These are phyloP conservation scores for Callospermophilus lateralis DNA, from an alignment of 2,113 vertebrate species.

Conservation along the genomic window DNA sequence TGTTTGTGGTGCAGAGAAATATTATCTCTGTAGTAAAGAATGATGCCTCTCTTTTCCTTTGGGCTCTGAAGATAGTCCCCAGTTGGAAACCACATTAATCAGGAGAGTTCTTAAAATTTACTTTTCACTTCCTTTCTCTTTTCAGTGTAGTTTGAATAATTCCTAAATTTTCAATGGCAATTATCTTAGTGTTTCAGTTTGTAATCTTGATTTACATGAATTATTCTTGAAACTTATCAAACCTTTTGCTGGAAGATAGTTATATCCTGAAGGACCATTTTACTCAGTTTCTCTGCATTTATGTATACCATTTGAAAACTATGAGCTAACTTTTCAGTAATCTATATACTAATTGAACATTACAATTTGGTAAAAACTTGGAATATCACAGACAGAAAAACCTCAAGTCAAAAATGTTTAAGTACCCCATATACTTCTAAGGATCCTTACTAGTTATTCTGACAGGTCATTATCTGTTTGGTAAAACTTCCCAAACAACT, in stretches of 20 bases:
- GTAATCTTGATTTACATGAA: neutral
- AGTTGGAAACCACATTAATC: neutral
- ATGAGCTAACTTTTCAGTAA: neutral
- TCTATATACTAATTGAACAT: slow-evolving; percentile 19
- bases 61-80: neutral
- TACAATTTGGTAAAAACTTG: slow-evolving; percentile 1
- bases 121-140: neutral
- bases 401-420: neutral
- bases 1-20: neutral
- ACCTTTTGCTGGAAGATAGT: neutral
- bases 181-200: slow-evolving; percentile 32
- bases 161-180: neutral
- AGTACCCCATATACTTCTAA: slow-evolving; percentile 47
- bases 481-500: slow-evolving; percentile 77
- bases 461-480: slow-evolving; percentile 76
- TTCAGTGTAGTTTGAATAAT: neutral
- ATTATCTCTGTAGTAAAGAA: neutral
- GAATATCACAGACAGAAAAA: slow-evolving; percentile 34
- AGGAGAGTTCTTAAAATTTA: neutral
- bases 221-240: neutral
- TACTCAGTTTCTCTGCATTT: neutral
- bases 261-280: slow-evolving; percentile 17
- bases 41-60: neutral
- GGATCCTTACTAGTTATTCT: slow-evolving; percentile 57
- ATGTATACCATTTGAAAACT: neutral